Conservation (phyloP, 2,888 invertebrate genomes). For the Heliconius cydno region DNA sequence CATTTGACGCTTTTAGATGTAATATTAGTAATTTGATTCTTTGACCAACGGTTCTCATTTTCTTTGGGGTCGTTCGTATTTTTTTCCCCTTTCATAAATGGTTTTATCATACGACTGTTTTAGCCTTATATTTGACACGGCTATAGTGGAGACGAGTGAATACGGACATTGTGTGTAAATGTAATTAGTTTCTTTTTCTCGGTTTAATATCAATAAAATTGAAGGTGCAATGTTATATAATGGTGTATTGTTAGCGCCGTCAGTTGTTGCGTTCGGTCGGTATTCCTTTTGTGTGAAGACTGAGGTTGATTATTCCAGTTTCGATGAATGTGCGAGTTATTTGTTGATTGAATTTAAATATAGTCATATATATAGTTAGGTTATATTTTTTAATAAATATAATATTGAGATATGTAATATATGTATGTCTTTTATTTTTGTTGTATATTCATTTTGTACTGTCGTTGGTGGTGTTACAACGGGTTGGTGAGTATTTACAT, state of each 20-base stretch:
- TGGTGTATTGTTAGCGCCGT: slow-evolving; percentile 65
- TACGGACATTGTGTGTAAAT: slow-evolving; percentile 65
- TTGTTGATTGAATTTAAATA: slow-evolving; percentile 83
- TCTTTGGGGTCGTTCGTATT: not conserved
- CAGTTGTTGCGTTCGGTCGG: slow-evolving; percentile 70
- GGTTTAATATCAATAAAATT: slow-evolving; percentile 66
- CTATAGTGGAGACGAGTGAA: slow-evolving; percentile 50
- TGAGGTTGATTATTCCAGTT: slow-evolving; percentile 83
- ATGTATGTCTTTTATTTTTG: slow-evolving; percentile 62
- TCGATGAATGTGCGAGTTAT: slow-evolving; percentile 80
- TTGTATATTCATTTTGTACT: not conserved
- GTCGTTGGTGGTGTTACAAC: not conserved
- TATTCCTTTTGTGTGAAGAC: slow-evolving; percentile 80
- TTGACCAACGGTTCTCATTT: slow-evolving; percentile 11
- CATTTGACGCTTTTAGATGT: slow-evolving; percentile 26
- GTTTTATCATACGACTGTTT: slow-evolving; percentile 27
- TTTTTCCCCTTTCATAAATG: not conserved
- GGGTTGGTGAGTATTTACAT: not conserved
- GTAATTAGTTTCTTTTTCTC: slow-evolving; percentile 61
- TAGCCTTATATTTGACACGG: slow-evolving; percentile 9
- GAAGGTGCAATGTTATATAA: slow-evolving; percentile 81
- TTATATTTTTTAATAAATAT: slow-evolving; percentile 84
- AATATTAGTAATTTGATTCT: slow-evolving; percentile 16
- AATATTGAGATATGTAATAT: slow-evolving; percentile 84
- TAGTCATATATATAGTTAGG: slow-evolving; percentile 84